phyloP scores from a whole-genome alignment of 2,113 vertebrate genomes.

The Sphyrna mokarran region DNA sequence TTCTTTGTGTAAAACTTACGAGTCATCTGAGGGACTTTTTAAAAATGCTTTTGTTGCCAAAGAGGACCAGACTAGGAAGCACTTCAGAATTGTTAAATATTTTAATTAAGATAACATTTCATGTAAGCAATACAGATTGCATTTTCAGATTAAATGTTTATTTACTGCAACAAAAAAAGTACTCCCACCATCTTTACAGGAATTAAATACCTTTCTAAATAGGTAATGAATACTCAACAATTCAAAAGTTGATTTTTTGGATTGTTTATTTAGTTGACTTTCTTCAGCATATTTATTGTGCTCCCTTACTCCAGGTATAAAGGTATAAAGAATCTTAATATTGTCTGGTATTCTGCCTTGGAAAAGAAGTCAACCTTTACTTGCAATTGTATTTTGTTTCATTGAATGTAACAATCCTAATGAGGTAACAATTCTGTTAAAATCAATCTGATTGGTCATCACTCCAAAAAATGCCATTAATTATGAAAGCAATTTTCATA shows the following conservation, averaged over 20 bases:
- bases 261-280: slow-evolving; percentile 4
- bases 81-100: neutral
- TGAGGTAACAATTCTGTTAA: neutral
- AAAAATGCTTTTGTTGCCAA: neutral
- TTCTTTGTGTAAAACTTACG: neutral
- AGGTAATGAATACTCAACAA: neutral
- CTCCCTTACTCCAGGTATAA: neutral
- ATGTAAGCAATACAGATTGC: neutral
- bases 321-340: neutral
- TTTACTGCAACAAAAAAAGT: neutral
- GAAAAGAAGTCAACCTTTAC: neutral
- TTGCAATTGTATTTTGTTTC: neutral
- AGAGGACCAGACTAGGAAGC: neutral
- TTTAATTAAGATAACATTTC: neutral
- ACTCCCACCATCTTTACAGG: neutral
- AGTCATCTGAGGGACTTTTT: neutral
- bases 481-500: neutral
- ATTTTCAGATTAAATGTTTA: neutral
- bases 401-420: neutral
- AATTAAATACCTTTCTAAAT: neutral
- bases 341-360: neutral
- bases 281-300: neutral
- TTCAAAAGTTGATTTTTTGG: neutral
- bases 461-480: neutral
- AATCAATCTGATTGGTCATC: neutral